Evolutionary conservation across 2,797 vertebrate genomes (phyloP).

Genomic region (Macrochelys suwanniensis): DNA sequence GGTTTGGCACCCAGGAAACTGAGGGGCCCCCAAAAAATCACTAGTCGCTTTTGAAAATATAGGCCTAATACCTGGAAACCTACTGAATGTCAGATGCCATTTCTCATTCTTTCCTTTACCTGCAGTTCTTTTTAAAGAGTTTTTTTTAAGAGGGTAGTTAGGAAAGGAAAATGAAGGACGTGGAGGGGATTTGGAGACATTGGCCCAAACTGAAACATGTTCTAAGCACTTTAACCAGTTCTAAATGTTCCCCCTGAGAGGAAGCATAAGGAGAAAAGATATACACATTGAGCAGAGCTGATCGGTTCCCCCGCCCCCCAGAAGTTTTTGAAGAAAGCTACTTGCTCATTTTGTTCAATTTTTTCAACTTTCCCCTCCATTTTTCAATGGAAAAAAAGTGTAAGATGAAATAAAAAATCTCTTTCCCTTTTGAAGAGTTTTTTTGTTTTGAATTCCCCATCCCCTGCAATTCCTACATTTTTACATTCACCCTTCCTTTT

Average conservation of each 20-base stretch:
- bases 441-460: not conserved
- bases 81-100: not conserved
- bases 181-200: not conserved
- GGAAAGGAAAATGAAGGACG: not conserved
- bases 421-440: not conserved
- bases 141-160: not conserved
- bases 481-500: not conserved
- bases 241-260: not conserved
- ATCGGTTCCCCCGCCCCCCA: accelerated
- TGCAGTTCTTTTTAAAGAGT: not conserved
- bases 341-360: not conserved
- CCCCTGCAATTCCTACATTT: not conserved
- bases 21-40: not conserved
- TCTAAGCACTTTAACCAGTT: not conserved
- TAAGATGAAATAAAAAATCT: not conserved
- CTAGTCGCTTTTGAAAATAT: not conserved
- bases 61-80: not conserved
- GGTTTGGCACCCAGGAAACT: not conserved
- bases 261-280: not conserved
- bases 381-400: not conserved
- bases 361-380: not conserved
- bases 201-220: not conserved
- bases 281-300: not conserved
- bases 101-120: not conserved
- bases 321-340: too few species aligned